Evolutionary conservation across 2,888 invertebrate genomes (phyloP).

Genomic region (Yponomeuta plumbellus): DNA sequence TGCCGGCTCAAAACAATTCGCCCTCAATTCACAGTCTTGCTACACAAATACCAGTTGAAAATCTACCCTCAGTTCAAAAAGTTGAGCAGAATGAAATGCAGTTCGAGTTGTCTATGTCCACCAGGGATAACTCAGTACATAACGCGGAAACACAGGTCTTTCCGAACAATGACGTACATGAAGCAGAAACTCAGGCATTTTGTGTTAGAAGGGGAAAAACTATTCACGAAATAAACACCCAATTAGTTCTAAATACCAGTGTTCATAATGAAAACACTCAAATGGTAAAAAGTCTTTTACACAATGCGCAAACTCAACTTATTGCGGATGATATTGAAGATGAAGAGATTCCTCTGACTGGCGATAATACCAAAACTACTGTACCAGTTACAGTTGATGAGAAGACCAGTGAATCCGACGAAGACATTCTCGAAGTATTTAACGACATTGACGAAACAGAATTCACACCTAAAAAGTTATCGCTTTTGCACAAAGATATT

Average conservation of each 20-base stretch:
- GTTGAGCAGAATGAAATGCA: slow-evolving; percentile 47
- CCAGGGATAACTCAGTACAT: slow-evolving; percentile 41
- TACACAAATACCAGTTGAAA: slow-evolving; percentile 27
- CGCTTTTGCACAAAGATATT: neutral
- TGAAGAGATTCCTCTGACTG: neutral
- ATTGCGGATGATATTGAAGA: neutral
- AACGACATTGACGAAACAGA: slow-evolving; percentile 16
- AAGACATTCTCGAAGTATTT: slow-evolving; percentile 26
- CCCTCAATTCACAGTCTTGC: slow-evolving; percentile 17
- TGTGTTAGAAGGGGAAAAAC: neutral
- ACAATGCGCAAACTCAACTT: slow-evolving; percentile 9
- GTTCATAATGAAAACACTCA: slow-evolving; percentile 9
- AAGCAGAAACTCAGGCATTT: slow-evolving; percentile 38
- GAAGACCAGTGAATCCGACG: slow-evolving; percentile 42
- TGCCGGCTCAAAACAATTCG: slow-evolving; percentile 1
- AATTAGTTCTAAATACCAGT: neutral
- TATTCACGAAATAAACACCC: neutral
- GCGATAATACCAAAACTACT: neutral
- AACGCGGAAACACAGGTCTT: slow-evolving; percentile 30
- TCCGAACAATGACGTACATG: slow-evolving; percentile 26
- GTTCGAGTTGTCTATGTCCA: slow-evolving; percentile 40
- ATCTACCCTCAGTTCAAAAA: slow-evolving; percentile 43
- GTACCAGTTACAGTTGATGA: slow-evolving; percentile 11
- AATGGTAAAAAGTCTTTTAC: neutral
- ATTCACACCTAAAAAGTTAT: neutral